Evolutionary conservation across 2,888 invertebrate species (phyloP).

Genomic region (Subacronicta megacephala): DNA sequence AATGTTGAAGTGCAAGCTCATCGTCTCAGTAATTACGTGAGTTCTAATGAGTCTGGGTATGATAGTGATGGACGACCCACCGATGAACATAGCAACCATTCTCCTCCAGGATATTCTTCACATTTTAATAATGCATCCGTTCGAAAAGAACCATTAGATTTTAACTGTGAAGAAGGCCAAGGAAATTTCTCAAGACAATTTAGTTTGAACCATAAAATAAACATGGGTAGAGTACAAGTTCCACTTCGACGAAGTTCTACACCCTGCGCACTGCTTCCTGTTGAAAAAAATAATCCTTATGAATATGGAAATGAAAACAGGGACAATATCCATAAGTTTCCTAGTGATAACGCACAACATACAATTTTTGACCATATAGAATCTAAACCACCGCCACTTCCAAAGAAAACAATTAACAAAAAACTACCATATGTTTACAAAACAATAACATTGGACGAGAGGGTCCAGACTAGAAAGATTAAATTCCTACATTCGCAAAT

Average conservation of each 20-base stretch:
- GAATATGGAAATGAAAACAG: slow-evolving; percentile 76
- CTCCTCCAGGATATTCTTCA: slow-evolving; percentile 87
- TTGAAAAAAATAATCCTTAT: slow-evolving; percentile 75
- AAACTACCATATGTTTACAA: slow-evolving; percentile 82
- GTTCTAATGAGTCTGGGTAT: slow-evolving; percentile 95
- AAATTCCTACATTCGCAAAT: slow-evolving; percentile 86
- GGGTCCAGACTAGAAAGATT: slow-evolving; percentile 86
- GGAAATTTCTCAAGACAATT: slow-evolving; percentile 81
- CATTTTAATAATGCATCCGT: slow-evolving; percentile 76
- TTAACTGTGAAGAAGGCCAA: slow-evolving; percentile 71
- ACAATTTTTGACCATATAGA: slow-evolving; percentile 75
- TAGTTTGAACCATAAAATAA: slow-evolving; percentile 84
- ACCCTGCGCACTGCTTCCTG: slow-evolving; percentile 83
- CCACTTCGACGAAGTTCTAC: slow-evolving; percentile 85
- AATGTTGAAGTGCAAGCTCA: slow-evolving; percentile 90
- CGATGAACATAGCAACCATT: slow-evolving; percentile 88
- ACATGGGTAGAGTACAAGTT: slow-evolving; percentile 79
- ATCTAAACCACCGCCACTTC: slow-evolving; percentile 83
- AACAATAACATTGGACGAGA: slow-evolving; percentile 85
- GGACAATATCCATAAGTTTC: slow-evolving; percentile 65
- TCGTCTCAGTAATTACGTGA: slow-evolving; percentile 92
- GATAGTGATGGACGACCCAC: slow-evolving; percentile 93
- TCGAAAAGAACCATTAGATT: slow-evolving; percentile 67
- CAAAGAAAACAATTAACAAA: slow-evolving; percentile 83
- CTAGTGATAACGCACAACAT: slow-evolving; percentile 59